phyloP scores from a whole-genome alignment of 1,140 invertebrate genomes.

The Trigoniulus corallinus region DNA sequence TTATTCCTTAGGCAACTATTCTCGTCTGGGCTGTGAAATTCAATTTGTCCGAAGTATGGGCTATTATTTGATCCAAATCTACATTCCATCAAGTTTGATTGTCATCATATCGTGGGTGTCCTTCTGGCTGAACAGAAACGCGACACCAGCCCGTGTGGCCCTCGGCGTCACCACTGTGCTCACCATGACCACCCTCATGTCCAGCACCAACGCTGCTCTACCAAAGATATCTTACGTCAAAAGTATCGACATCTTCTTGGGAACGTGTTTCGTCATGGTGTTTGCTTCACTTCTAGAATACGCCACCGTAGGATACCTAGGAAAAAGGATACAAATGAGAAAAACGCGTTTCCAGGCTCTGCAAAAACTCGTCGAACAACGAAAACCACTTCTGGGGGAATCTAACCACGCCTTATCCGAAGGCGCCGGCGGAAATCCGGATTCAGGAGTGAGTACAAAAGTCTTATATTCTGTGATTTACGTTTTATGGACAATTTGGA shows the following conservation, averaged over 20 bases:
- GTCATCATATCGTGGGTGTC: conserved; percentile 98
- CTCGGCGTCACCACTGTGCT: conserved; percentile 35
- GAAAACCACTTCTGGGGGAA: conserved; percentile 34
- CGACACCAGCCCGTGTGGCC: conserved; percentile 67
- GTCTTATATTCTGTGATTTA: too few relatives aligned
- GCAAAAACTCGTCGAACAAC: conserved; percentile 77
- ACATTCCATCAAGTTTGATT: conserved; percentile 95
- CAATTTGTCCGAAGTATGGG: conserved; percentile 96
- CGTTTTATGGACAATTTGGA: too few relatives aligned
- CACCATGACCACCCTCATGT: conserved; percentile 36
- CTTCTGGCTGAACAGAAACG: conserved; percentile 87
- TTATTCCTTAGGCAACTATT: conserved; percentile 72
- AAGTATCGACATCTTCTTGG: conserved; percentile 94
- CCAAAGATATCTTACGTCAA: conserved; percentile 98
- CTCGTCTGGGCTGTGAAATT: conserved; percentile 89
- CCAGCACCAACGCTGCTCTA: conserved; percentile 77
- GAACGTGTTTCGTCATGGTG: conserved; percentile 96
- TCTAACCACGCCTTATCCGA: not conserved
- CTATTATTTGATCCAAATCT: conserved; percentile 98
- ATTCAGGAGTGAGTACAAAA: too few relatives aligned
- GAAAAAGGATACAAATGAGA: conserved; percentile 84
- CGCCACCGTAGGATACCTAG: conserved; percentile 87
- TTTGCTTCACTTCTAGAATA: conserved; percentile 88
- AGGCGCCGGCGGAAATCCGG: not conserved
- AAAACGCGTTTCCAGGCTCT: conserved; percentile 73